phyloP scores from a whole-genome alignment of 2,888 invertebrate genomes.

The Caenorhabditis panamensis region DNA sequence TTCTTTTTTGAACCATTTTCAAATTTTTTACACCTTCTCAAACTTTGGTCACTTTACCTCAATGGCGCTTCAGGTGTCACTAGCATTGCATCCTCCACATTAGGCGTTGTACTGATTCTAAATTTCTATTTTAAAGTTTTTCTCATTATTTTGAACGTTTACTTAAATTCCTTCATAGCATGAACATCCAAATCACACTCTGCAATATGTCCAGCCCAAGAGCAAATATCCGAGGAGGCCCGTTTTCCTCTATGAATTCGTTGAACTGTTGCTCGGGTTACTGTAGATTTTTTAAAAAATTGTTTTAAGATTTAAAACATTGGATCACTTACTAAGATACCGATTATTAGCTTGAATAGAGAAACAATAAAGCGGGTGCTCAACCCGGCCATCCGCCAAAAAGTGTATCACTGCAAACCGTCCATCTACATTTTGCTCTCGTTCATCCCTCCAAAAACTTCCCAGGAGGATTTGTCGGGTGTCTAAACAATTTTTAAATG shows the following conservation, averaged over 20 bases:
- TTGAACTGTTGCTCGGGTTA: slow-evolving; percentile 67
- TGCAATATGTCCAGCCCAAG: slow-evolving; percentile 79
- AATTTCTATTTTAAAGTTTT: background rate
- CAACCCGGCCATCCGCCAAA: slow-evolving; percentile 74
- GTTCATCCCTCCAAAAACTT: slow-evolving; percentile 73
- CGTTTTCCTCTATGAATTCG: slow-evolving; percentile 74
- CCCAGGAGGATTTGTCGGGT: slow-evolving; percentile 78
- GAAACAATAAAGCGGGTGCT: slow-evolving; percentile 76
- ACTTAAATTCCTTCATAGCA: slow-evolving; percentile 66
- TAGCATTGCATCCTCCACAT: slow-evolving; percentile 66
- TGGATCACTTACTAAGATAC: slow-evolving; percentile 61
- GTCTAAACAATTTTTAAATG: slow-evolving; percentile 32
- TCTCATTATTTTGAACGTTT: background rate
- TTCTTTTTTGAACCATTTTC: too few species aligned
- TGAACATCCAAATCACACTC: slow-evolving; percentile 76
- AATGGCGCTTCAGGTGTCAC: slow-evolving; percentile 64
- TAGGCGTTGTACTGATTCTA: slow-evolving; percentile 71
- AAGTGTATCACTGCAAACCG: slow-evolving; percentile 79
- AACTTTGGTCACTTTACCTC: too few species aligned
- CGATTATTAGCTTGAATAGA: slow-evolving; percentile 66
- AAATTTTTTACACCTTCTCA: too few species aligned
- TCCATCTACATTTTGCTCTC: slow-evolving; percentile 78
- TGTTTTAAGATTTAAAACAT: background rate
- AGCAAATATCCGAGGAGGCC: slow-evolving; percentile 78
- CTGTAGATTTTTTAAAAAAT: slow-evolving; percentile 42